Evolutionary conservation across 2,797 vertebrate genomes (phyloP), one percentile per base, ranked within the genome.

Genomic region (Smutsia gigantea): DNA sequence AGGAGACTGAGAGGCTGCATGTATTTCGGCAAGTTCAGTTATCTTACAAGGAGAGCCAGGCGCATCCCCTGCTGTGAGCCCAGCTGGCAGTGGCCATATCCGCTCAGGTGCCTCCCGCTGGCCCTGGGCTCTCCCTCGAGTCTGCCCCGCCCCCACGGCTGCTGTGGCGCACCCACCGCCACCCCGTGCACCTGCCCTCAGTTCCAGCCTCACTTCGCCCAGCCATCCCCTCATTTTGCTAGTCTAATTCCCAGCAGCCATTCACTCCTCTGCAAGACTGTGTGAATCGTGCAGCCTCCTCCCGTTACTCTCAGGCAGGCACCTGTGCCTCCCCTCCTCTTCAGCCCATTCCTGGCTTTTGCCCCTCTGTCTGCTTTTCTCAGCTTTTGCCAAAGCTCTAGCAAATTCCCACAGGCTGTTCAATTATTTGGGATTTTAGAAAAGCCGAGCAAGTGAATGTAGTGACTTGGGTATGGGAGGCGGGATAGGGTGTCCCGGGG

Each of bases 1-100:
- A 3, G 0, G 5, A 9, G 55, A 49, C n/a, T 15, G 9, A 29
- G 55, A 39, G 2, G 27, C 8, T 2, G 18, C 2, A 5, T 12
- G 7, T 6, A 4, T 61, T 51, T 37, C 42, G 9, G 55, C 31
- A 85, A 78, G 49, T 31, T 72, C n/a, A 6, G 15, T 27, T 18
- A 2, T 9, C 18, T 59, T 19, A 19, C 0, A 1, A 17, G 25
- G 15, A 34, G 0, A 37, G 14, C 1, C 66, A 12, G 13, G 72
- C 1, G 29, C 46, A 12, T 11, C 46, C 46, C 11, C 46, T 46
- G 17, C 72, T 5, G 9, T 25, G 46, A 12, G 71, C 46, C 46
- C 46, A 46, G 46, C 46, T 46, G 46, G 46, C 46, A 11, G 10
- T 46, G 46, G 46, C 46, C 10, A 12, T 46, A 12, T 11, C 46